Evolutionary conservation across 2,113 vertebrate genomes (phyloP).

Genomic region (Pseudorectes ferrugineus): DNA sequence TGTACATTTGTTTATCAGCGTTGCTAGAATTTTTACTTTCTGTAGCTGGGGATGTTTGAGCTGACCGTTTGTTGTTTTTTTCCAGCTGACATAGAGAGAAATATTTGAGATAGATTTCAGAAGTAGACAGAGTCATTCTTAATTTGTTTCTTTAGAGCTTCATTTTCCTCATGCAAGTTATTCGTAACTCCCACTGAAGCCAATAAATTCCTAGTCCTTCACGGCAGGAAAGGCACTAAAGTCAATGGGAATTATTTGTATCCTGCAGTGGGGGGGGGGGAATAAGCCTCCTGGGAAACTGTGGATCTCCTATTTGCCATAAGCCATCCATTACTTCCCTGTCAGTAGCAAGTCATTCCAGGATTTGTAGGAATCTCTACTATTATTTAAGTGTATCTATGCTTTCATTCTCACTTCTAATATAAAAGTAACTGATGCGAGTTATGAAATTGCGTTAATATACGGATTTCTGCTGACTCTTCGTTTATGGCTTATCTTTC

Average conservation of each 20-base stretch:
- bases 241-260: conserved; percentile 49
- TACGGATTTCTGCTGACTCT: conserved; percentile 11
- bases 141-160: conserved; percentile 7
- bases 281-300: conserved; percentile 47
- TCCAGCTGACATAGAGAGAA: neutral
- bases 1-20: neutral
- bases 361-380: neutral
- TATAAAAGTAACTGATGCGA: neutral
- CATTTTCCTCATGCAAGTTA: conserved; percentile 1
- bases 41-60: neutral
- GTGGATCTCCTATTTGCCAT: conserved; percentile 2
- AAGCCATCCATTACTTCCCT: conserved; percentile 8
- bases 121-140: neutral
- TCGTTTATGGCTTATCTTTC: conserved; percentile 10
- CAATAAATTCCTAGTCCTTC: conserved; percentile 38
- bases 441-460: conserved; percentile 7
- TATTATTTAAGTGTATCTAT: neutral
- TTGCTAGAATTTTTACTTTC: neutral
- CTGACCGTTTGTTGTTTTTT: neutral
- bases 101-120: conserved; percentile 12
- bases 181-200: neutral
- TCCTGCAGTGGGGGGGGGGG: neutral
- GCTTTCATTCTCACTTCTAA: conserved; percentile 2
- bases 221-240: neutral
- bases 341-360: neutral